Conservation (phyloP, 2,888 invertebrate species). For the Andrena fulva region DNA sequence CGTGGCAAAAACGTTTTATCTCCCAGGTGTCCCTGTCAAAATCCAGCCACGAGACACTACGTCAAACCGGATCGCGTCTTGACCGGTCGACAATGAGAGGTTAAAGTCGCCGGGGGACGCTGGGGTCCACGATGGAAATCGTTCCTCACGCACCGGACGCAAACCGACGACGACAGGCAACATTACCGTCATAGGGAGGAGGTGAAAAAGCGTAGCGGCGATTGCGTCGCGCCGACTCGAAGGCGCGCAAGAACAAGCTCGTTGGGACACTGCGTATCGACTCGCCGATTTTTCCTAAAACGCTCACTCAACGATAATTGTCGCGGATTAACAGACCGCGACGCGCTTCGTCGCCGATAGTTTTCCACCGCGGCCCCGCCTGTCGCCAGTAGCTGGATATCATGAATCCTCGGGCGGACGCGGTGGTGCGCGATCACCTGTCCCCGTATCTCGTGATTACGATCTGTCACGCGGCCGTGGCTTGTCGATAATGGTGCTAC, state of each 20-base stretch:
- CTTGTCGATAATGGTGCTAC: slow-evolving; percentile 32
- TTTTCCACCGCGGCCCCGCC: slow-evolving; percentile 27
- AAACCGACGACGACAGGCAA: slow-evolving; percentile 15
- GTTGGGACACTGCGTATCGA: slow-evolving; percentile 38
- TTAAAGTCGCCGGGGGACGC: slow-evolving; percentile 22
- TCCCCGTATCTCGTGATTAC: not conserved
- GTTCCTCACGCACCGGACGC: not conserved
- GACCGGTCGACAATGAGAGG: slow-evolving; percentile 35
- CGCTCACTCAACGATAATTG: slow-evolving; percentile 70
- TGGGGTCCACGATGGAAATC: slow-evolving; percentile 24
- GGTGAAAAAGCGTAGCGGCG: not conserved
- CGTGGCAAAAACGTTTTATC: slow-evolving; percentile 48
- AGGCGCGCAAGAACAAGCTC: slow-evolving; percentile 23
- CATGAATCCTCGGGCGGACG: slow-evolving; percentile 42
- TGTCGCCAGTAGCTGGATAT: not conserved
- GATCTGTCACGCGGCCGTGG: slow-evolving; percentile 18
- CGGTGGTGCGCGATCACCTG: slow-evolving; percentile 29
- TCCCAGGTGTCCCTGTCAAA: slow-evolving; percentile 66
- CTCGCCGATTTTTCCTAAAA: slow-evolving; percentile 58
- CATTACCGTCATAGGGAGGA: slow-evolving; percentile 11
- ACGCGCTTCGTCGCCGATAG: slow-evolving; percentile 61
- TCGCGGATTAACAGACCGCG: slow-evolving; percentile 68
- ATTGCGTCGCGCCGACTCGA: slow-evolving; percentile 30
- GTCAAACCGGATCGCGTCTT: slow-evolving; percentile 32
- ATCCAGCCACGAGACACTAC: slow-evolving; percentile 47